Evolutionary conservation across 2,113 vertebrate species (phyloP).

Genomic region (Todiramphus chloris): DNA sequence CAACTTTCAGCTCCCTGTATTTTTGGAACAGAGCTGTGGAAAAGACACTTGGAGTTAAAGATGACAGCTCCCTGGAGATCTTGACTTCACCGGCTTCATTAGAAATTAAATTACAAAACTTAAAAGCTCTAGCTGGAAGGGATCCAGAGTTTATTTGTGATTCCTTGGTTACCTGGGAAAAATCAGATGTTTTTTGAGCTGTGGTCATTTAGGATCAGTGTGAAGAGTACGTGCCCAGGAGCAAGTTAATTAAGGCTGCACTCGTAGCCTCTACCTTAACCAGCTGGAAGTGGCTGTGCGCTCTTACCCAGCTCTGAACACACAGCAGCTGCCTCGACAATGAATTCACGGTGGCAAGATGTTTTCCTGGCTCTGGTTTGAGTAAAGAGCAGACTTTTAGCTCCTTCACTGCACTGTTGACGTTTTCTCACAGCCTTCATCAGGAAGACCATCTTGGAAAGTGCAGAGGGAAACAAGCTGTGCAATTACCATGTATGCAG

Average conservation of each 20-base stretch:
- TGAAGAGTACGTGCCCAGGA: not conserved
- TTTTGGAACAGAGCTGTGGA: not conserved
- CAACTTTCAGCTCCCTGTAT: not conserved
- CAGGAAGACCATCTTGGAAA: not conserved
- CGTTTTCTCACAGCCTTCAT: not conserved
- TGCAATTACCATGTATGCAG: not conserved
- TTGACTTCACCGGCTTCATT: not conserved
- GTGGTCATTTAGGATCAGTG: not conserved
- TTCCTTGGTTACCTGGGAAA: not conserved
- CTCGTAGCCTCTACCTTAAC: not conserved
- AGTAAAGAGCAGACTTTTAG: not conserved
- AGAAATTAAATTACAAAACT: not conserved
- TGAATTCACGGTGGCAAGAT: not conserved
- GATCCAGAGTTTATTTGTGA: not conserved
- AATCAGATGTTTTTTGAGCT: not conserved
- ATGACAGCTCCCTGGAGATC: not conserved
- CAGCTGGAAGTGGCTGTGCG: not conserved
- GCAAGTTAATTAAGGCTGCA: not conserved
- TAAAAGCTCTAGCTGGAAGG: not conserved
- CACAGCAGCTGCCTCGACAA: not conserved
- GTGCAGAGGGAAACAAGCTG: not conserved
- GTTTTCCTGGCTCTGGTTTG: not conserved
- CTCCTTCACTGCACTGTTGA: not conserved
- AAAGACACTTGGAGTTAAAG: slow-evolving; percentile 3
- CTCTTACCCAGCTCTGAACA: not conserved